Evolutionary conservation across 2,797 vertebrate species (phyloP).

Genomic region (Lophotriccus pileatus): DNA sequence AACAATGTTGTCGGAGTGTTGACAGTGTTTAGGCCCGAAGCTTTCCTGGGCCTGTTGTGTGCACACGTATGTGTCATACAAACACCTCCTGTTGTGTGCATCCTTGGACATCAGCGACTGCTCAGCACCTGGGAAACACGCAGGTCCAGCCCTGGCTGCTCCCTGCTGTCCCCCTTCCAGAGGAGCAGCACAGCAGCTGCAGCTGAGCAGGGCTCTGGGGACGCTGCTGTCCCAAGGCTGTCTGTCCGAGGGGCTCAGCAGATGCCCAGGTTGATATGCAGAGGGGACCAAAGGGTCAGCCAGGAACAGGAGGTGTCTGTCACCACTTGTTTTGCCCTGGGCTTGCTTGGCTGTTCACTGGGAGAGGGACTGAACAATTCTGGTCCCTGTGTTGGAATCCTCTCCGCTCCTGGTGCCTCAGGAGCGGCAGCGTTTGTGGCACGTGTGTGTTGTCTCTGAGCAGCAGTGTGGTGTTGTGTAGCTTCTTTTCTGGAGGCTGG

Average conservation of each 20-base stretch:
- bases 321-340: neutral
- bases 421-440: accelerated
- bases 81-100: neutral
- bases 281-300: neutral
- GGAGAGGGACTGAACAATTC: neutral
- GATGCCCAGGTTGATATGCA: neutral
- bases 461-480: neutral
- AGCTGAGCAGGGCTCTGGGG: neutral
- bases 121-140: neutral
- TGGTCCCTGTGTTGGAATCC: too few species aligned
- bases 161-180: neutral
- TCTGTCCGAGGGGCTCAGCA: neutral
- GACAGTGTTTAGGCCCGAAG: neutral
- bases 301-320: neutral
- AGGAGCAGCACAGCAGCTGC: neutral
- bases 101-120: neutral
- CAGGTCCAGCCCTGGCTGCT: neutral
- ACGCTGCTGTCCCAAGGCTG: neutral
- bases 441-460: accelerated
- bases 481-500: neutral
- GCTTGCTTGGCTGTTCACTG: neutral
- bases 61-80: neutral
- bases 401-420: neutral
- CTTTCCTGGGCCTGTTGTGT: neutral
- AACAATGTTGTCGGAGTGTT: neutral